Evolutionary conservation across 2,888 invertebrate genomes (phyloP).

Genomic region (Uloborus plumipes): DNA sequence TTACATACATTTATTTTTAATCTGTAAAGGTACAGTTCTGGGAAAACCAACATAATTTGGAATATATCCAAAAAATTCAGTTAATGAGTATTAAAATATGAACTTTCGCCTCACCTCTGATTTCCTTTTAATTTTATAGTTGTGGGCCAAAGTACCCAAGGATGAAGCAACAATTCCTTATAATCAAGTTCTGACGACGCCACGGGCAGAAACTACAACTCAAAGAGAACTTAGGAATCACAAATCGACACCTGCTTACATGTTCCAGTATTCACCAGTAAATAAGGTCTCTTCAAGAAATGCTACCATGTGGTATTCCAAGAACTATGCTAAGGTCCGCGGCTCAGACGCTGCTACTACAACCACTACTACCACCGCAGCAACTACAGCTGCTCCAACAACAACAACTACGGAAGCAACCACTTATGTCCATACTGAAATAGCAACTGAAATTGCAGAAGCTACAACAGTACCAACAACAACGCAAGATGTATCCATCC

Average conservation of each 20-base stretch:
- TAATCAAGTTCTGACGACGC: constrained; percentile 30
- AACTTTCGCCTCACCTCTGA: no score
- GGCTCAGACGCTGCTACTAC: constrained; percentile 15
- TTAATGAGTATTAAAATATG: no score
- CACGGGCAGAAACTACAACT: not conserved
- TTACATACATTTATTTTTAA: no score
- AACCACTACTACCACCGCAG: not conserved
- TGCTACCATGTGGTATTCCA: constrained; percentile 14
- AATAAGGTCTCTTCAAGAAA: constrained; percentile 18
- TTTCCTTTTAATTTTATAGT: no score
- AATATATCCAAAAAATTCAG: no score
- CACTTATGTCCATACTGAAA: not conserved
- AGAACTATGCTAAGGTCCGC: constrained; percentile 18
- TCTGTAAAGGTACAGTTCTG: no score
- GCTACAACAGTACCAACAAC: not conserved
- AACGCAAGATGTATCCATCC: not conserved
- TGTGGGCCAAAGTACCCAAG: constrained; percentile 1
- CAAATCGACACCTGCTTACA: constrained; percentile 44
- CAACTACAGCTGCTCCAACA: constrained; percentile 8
- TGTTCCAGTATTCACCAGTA: constrained; percentile 42
- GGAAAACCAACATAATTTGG: no score
- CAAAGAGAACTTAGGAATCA: constrained; percentile 40
- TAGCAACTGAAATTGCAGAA: not conserved
- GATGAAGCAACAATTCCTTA: not conserved
- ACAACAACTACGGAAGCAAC: constrained; percentile 10